phyloP scores from a whole-genome alignment of 2,113 vertebrate genomes.

The Platysternon megacephalum region DNA sequence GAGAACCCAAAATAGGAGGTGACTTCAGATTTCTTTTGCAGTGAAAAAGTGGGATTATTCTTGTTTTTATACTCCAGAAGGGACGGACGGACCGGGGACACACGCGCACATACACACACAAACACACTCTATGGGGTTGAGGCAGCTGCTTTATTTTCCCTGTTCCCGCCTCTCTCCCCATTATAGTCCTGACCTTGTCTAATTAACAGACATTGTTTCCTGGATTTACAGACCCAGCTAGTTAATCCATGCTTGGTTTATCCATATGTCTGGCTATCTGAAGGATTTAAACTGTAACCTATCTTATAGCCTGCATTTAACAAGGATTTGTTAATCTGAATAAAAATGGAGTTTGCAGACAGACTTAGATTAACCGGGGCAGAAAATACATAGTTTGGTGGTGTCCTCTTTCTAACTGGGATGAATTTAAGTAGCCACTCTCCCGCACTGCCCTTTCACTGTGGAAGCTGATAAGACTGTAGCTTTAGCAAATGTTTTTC shows the following conservation, averaged over 20 bases:
- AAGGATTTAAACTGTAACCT: not conserved
- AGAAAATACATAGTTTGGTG: not conserved
- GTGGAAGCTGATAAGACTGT: constrained; percentile 1
- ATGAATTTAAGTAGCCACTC: constrained; percentile 31
- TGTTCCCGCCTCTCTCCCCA: not conserved
- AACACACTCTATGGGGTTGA: not conserved
- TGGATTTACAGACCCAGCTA: not conserved
- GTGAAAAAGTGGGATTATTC: not conserved
- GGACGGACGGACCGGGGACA: not conserved
- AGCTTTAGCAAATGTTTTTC: constrained; percentile 25
- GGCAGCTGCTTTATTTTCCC: not conserved
- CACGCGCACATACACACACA: not conserved
- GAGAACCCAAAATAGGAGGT: not conserved
- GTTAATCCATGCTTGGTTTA: constrained; percentile 11
- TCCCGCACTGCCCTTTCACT: not conserved
- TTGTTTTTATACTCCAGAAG: not conserved
- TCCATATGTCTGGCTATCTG: not conserved
- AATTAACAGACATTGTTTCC: constrained; percentile 1
- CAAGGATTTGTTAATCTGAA: not conserved
- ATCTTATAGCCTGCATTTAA: constrained; percentile 4
- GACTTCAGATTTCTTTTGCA: not conserved
- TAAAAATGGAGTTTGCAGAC: not conserved
- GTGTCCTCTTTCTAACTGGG: not conserved
- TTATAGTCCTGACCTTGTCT: not conserved
- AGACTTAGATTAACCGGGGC: constrained; percentile 5